Percentiles rank a stretch among this genome's conserved stretches.
phyloP scores from a whole-genome alignment of 2,113 vertebrate genomes.

The Ivindomyrus marchei region DNA sequence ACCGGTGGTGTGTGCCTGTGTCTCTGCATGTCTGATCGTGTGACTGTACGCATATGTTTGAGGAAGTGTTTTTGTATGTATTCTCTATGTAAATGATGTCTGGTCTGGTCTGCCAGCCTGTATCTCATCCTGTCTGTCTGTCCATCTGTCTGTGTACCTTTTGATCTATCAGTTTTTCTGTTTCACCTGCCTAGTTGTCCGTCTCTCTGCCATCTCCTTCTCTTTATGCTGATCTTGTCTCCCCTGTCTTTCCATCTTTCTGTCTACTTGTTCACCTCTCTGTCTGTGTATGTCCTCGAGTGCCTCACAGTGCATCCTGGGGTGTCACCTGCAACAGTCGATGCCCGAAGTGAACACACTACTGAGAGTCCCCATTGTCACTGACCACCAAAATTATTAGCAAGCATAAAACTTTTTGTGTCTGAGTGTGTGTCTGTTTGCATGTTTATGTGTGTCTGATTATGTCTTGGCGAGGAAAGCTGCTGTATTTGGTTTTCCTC shows the following conservation, averaged over 20 bases:
- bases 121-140: background rate
- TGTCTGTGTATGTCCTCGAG: background rate
- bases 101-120: background rate
- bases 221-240: background rate
- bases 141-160: background rate
- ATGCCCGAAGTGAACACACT: constrained; percentile 51
- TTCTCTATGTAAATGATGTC: background rate
- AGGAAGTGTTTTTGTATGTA: background rate
- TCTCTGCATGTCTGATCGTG: background rate
- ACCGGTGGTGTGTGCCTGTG: constrained; percentile 14
- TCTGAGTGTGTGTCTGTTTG: background rate
- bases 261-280: background rate
- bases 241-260: background rate
- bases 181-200: background rate
- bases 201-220: background rate
- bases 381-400: constrained; percentile 64
- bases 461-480: background rate
- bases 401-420: constrained; percentile 41
- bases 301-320: constrained; percentile 5
- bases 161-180: background rate
- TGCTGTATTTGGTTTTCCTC: background rate
- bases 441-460: background rate
- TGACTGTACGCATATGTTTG: constrained; percentile 12
- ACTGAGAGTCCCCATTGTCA: constrained; percentile 48
- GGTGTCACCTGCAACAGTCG: constrained; percentile 19